Percentiles rank a stretch among this genome's conserved stretches.
phyloP scores from a whole-genome alignment of 2,113 vertebrate species.

The Hemibagrus wyckioides region DNA sequence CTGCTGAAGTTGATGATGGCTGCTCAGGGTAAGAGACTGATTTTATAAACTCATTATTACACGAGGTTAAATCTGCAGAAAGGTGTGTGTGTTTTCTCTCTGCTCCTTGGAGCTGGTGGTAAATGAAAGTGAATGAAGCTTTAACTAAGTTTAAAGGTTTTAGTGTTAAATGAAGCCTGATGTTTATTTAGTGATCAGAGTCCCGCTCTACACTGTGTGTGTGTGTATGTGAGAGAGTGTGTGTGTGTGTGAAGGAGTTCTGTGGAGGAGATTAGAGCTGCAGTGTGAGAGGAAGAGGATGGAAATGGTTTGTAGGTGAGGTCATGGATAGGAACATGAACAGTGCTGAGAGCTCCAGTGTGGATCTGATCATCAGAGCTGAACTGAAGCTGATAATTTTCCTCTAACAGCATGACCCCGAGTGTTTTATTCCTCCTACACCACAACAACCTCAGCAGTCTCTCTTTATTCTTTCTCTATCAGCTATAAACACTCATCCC shows the following conservation, averaged over 20 bases:
- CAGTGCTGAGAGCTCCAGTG: not conserved
- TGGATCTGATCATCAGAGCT: too few relatives aligned
- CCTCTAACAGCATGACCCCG: too few relatives aligned
- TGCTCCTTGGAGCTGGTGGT: not conserved
- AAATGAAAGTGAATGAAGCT: not conserved
- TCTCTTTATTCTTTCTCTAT: too few relatives aligned
- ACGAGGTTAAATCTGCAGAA: not conserved
- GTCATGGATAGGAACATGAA: not conserved
- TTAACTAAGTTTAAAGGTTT: not conserved
- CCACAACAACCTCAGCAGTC: too few relatives aligned
- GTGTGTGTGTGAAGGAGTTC: not conserved
- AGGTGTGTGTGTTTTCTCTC: not conserved
- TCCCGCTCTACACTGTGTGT: too few relatives aligned
- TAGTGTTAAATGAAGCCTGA: not conserved
- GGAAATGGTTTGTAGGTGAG: not conserved
- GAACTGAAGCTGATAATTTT: too few relatives aligned
- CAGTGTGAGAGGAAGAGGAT: not conserved
- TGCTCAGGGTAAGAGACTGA: slow-evolving; percentile 9
- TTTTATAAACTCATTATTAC: not conserved
- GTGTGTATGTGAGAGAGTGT: not conserved
- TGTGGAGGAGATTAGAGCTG: too few relatives aligned
- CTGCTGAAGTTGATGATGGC: not conserved
- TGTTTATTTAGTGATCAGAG: not conserved
- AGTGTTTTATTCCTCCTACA: too few relatives aligned
- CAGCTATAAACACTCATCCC: too few relatives aligned